phyloP scores from a whole-genome alignment of 35 echinoderm and acorn worm species.

The Strongylocentrotus purpuratus region DNA sequence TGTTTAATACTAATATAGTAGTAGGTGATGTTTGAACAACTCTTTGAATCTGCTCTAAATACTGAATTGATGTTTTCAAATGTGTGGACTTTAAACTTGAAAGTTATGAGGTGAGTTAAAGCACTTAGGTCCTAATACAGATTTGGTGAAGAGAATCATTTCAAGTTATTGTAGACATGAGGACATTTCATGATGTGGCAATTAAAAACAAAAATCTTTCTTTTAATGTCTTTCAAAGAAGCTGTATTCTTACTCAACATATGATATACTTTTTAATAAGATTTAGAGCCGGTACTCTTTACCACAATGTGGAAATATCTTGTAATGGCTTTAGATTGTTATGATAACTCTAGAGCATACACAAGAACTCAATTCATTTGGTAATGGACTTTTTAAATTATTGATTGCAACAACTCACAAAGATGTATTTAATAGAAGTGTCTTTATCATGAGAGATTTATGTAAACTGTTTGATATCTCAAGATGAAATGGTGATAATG shows the following conservation, averaged over 20 bases:
- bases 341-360: too few species aligned
- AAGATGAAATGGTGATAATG: too few species aligned
- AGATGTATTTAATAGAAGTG: too few species aligned
- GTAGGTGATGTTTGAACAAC: neutral
- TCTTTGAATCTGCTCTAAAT: neutral
- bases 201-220: neutral
- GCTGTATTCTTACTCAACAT: neutral
- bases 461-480: too few species aligned
- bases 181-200: too few species aligned
- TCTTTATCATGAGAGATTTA: too few species aligned
- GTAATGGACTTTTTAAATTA: too few species aligned
- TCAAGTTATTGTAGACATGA: too few species aligned
- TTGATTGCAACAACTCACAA: too few species aligned
- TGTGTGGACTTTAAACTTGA: neutral
- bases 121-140: neutral
- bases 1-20: neutral
- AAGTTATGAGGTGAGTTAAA: neutral
- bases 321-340: neutral
- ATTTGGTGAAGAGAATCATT: too few species aligned
- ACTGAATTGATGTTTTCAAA: neutral
- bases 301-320: neutral
- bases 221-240: neutral
- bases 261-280: neutral
- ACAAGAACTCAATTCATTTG: too few species aligned
- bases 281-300: neutral